These are phyloP conservation scores for Eurytoma adleriae DNA, from an alignment of 2,888 invertebrate species.

Conservation along the genomic window DNA sequence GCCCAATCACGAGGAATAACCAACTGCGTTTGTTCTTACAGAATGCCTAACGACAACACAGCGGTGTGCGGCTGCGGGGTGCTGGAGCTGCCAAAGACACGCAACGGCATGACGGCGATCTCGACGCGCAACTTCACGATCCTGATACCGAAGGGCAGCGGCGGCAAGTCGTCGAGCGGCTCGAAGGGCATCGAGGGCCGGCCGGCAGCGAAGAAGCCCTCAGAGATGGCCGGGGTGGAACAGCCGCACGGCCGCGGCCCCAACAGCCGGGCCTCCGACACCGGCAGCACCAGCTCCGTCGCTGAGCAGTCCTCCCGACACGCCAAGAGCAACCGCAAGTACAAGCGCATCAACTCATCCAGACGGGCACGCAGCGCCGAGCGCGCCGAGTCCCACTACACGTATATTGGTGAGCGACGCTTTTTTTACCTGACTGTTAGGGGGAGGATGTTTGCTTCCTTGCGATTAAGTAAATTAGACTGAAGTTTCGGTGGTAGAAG, in stretches of 20 bases:
- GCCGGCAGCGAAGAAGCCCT: slow-evolving; percentile 64
- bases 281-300: slow-evolving; percentile 68
- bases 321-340: slow-evolving; percentile 64
- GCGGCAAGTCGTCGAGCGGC: background rate
- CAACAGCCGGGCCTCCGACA: slow-evolving; percentile 64
- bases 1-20: too few species aligned
- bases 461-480: background rate
- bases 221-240: slow-evolving; percentile 44
- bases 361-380: slow-evolving; percentile 73
- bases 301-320: slow-evolving; percentile 57
- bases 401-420: slow-evolving; percentile 70
- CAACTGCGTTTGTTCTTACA: slow-evolving; percentile 46
- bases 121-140: slow-evolving; percentile 65
- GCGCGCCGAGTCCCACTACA: slow-evolving; percentile 71
- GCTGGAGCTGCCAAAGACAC: slow-evolving; percentile 66
- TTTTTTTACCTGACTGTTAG: too few species aligned
- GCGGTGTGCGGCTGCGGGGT: slow-evolving; percentile 70
- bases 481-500: background rate
- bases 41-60: slow-evolving; percentile 72
- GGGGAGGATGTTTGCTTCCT: background rate
- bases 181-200: slow-evolving; percentile 62
- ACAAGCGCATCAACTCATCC: slow-evolving; percentile 68
- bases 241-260: slow-evolving; percentile 61
- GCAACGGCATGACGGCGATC: slow-evolving; percentile 63
- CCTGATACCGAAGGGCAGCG: slow-evolving; percentile 63